These are phyloP conservation scores for Opisthocomus hoazin DNA, from an alignment of 2,113 vertebrate species.

Conservation along the genomic window DNA sequence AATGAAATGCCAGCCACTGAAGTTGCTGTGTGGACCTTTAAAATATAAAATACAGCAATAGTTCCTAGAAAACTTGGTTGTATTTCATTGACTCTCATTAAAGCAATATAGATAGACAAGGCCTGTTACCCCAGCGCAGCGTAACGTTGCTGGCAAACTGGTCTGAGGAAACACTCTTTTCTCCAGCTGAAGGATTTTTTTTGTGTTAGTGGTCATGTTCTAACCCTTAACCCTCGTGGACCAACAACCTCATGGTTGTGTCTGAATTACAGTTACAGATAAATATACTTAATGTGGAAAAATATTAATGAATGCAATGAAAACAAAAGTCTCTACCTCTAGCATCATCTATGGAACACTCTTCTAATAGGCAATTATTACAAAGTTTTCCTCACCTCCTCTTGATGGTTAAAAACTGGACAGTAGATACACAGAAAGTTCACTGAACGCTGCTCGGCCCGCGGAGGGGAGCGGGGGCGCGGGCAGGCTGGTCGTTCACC, in stretches of 20 bases:
- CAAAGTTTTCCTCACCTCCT: no score
- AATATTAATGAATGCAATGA: not conserved
- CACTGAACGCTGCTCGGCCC: not conserved
- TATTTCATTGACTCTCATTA: not conserved
- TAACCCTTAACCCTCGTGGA: not conserved
- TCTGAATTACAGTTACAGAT: not conserved
- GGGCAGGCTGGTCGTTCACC: not conserved
- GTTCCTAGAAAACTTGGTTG: not conserved
- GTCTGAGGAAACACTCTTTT: not conserved
- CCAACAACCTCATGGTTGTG: not conserved
- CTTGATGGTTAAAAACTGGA: not conserved
- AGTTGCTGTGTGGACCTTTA: not conserved
- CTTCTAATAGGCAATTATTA: not conserved
- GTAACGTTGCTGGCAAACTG: not conserved
- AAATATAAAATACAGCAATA: not conserved
- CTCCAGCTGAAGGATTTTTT: not conserved
- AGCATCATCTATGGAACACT: not conserved
- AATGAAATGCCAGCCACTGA: not conserved
- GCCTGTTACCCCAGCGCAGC: not conserved
- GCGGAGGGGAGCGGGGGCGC: rapidly evolving
- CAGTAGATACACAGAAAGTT: not conserved
- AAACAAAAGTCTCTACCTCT: not conserved
- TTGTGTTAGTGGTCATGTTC: not conserved
- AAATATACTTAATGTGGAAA: not conserved
- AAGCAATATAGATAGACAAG: not conserved